Conservation (phyloP, 2,113 vertebrate genomes). For the Heteronetta atricapilla region DNA sequence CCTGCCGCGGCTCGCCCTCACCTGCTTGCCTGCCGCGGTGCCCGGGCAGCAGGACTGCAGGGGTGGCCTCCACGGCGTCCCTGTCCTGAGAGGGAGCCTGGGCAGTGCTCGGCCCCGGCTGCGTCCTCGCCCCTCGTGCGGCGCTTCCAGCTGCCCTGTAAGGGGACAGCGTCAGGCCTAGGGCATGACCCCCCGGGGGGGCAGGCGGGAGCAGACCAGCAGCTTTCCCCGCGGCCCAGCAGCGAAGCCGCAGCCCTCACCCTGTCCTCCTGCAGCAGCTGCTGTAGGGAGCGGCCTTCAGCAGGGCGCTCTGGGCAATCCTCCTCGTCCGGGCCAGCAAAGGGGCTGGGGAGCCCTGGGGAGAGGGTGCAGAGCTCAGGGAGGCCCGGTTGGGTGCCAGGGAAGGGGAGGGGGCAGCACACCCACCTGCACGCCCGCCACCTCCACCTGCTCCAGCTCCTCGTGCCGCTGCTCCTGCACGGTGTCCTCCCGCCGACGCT, state of each 20-base stretch:
- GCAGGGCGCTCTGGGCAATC: slow-evolving; percentile 84
- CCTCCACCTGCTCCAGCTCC: slow-evolving; percentile 71
- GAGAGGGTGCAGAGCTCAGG: neutral
- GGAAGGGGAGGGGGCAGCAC: neutral
- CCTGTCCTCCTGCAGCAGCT: slow-evolving; percentile 84
- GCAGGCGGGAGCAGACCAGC: neutral
- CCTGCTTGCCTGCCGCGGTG: fast-evolving
- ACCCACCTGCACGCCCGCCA: slow-evolving; percentile 70
- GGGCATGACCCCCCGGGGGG: neutral
- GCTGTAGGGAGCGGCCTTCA: slow-evolving; percentile 84
- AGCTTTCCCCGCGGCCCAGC: too few species aligned
- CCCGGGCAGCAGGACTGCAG: neutral
- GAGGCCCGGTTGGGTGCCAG: fast-evolving
- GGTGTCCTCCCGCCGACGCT: slow-evolving; percentile 55
- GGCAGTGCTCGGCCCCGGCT: fast-evolving
- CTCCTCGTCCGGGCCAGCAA: slow-evolving; percentile 82
- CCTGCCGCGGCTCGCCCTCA: fast-evolving
- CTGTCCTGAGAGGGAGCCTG: fast-evolving
- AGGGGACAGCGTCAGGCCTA: neutral
- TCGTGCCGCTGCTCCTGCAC: slow-evolving; percentile 75
- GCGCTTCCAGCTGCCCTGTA: neutral
- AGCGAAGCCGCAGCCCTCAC: slow-evolving; percentile 33
- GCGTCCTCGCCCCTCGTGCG: fast-evolving
- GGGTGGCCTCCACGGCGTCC: neutral
- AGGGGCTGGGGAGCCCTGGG: slow-evolving; percentile 77